Evolutionary conservation across 1,140 invertebrate species (phyloP).

Genomic region (Cydia amplana): DNA sequence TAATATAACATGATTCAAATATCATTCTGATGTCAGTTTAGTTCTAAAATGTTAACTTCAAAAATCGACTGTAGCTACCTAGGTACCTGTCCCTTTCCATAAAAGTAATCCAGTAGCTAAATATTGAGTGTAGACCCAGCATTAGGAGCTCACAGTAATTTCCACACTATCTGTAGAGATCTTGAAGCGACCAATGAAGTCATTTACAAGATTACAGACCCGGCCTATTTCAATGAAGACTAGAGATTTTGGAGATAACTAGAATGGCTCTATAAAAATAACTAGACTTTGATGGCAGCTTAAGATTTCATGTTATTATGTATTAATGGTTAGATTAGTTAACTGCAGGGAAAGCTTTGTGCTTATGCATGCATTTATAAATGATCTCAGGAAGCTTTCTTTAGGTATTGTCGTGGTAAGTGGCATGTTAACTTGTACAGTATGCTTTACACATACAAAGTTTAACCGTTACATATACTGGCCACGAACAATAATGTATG

Average conservation of each 20-base stretch:
- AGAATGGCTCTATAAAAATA: constrained; percentile 12
- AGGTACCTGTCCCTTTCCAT: too few species aligned
- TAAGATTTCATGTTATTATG: constrained; percentile 4
- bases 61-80: too few species aligned
- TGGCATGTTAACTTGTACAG: too few species aligned
- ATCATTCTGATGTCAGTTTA: too few species aligned
- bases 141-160: neutral
- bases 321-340: neutral
- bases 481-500: neutral
- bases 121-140: neutral
- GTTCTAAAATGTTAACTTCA: too few species aligned
- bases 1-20: too few species aligned
- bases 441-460: too few species aligned
- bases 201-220: neutral
- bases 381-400: too few species aligned
- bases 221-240: constrained; percentile 18
- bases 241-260: constrained; percentile 13
- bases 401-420: too few species aligned
- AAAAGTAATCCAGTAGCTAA: too few species aligned
- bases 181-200: constrained; percentile 21
- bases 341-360: neutral
- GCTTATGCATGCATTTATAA: neutral
- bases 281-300: constrained; percentile 3
- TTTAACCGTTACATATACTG: too few species aligned
- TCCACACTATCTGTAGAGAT: neutral